Percentiles rank a stretch among this genome's conserved stretches.
Conservation (phyloP, 2,797 vertebrate species). For the Parotocinclus haroldoi region DNA sequence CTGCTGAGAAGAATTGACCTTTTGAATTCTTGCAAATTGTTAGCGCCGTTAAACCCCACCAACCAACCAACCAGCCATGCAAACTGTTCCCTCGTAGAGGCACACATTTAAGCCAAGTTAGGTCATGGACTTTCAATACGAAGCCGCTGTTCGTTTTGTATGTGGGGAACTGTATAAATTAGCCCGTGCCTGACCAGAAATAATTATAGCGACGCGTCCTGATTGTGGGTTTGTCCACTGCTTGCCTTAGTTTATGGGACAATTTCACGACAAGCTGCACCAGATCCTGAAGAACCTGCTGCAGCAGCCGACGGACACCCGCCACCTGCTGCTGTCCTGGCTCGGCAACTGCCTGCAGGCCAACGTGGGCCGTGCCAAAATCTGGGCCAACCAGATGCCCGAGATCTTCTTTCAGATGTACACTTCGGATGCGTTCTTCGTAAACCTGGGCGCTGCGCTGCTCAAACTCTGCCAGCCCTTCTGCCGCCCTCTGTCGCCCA, state of each 20-base stretch:
- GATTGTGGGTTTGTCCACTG: not conserved
- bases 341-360: conserved; percentile 92
- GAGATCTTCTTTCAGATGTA: conserved; percentile 98
- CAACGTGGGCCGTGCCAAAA: conserved; percentile 89
- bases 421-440: conserved; percentile 92
- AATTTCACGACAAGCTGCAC: conserved; percentile 95
- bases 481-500: conserved; percentile 84
- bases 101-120: no score
- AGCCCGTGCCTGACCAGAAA: no score
- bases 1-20: no score
- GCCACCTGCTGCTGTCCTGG: conserved; percentile 92
- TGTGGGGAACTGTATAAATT: no score
- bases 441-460: conserved; percentile 90
- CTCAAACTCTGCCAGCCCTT: conserved; percentile 96
- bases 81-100: no score
- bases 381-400: conserved; percentile 99
- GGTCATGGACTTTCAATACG: no score
- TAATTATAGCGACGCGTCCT: not conserved
- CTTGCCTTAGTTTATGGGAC: conserved; percentile 83
- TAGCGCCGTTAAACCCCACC: no score
- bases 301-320: conserved; percentile 88
- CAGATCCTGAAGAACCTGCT: conserved; percentile 92
- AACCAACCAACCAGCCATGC: no score
- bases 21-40: no score
- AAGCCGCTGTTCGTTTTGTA: conserved; percentile 6